Evolutionary conservation across 2,113 vertebrate genomes (phyloP).

Genomic region (Ptilonorhynchus violaceus): DNA sequence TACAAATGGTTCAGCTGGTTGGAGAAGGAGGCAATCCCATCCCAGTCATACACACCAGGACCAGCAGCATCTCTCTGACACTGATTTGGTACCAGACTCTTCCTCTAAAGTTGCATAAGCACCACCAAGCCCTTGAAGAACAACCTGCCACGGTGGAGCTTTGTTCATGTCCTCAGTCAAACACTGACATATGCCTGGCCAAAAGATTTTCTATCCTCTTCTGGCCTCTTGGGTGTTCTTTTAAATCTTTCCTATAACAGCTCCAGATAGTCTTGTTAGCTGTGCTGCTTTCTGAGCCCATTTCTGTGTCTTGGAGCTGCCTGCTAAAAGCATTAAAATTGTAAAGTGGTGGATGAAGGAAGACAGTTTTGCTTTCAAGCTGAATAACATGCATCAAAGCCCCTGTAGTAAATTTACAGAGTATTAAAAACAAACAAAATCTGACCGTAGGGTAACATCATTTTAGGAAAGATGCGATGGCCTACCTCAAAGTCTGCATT

Average conservation of each 20-base stretch:
- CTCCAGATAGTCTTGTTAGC: background rate
- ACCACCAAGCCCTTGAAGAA: background rate
- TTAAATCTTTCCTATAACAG: background rate
- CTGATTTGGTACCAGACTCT: background rate
- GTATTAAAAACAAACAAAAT: conserved; percentile 55
- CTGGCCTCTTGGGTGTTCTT: background rate
- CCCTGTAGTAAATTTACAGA: conserved; percentile 25
- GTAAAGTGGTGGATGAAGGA: conserved; percentile 11
- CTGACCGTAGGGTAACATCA: conserved; percentile 47
- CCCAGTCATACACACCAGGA: background rate
- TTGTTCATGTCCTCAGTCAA: background rate
- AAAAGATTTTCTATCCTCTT: background rate
- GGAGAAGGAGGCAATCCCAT: background rate
- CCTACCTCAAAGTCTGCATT: conserved; percentile 40
- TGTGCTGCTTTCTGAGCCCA: background rate
- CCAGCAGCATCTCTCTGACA: background rate
- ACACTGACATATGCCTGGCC: background rate
- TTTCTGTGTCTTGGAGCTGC: conserved; percentile 25
- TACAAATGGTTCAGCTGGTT: background rate
- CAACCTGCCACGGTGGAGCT: background rate
- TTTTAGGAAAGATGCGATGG: background rate
- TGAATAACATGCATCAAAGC: conserved; percentile 55
- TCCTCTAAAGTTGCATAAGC: background rate
- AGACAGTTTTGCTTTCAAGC: conserved; percentile 49
- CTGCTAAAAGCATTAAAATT: conserved; percentile 56